A percentile compares a stretch with the other conserved stretches of the same genome.
Conservation (phyloP, 2,113 vertebrate genomes). For the Bufo gargarizans region DNA sequence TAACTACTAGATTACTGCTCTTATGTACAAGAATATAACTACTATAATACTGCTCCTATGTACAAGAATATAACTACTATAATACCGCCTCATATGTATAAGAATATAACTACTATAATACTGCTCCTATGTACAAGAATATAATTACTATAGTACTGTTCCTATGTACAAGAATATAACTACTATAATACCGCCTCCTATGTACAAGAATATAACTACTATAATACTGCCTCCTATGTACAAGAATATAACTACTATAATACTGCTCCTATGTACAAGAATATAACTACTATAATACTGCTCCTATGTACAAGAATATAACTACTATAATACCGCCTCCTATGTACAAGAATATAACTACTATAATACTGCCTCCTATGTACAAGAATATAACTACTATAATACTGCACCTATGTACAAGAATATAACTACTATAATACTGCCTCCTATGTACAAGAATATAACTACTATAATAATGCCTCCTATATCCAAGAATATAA, state of each 20-base stretch:
- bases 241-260: constrained; percentile 4
- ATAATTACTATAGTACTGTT: no score
- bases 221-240: not conserved
- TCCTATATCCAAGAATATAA: not conserved
- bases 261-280: not conserved
- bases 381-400: constrained; percentile 12
- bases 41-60: no score
- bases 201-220: not conserved
- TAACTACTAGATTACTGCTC: no score
- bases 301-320: no score
- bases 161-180: no score
- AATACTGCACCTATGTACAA: not conserved
- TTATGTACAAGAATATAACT: no score
- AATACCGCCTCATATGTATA: no score
- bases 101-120: no score
- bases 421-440: constrained; percentile 13
- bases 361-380: not conserved
- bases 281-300: constrained; percentile 16
- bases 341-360: no score
- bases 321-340: no score
- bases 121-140: no score
- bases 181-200: not conserved
- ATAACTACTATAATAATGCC: constrained; percentile 8
- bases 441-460: constrained; percentile 1
- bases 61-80: no score